Conservation (phyloP, 2,797 vertebrate species). For the Gymnopithys bicolor region DNA sequence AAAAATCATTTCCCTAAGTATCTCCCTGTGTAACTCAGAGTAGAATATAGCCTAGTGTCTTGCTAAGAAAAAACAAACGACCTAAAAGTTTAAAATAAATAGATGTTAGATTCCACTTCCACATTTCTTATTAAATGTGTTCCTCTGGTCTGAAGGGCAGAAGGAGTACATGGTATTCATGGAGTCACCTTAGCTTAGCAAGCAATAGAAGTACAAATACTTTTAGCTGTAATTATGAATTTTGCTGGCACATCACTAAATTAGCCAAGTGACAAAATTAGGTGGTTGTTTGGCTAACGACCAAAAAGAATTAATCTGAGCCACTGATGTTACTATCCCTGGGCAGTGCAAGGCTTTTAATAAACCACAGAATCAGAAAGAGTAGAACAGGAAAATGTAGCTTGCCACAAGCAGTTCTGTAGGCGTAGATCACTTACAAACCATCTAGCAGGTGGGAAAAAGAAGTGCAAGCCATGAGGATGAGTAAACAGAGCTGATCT, state of each 20-base stretch:
- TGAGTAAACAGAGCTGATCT: not conserved
- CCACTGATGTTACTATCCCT: constrained; percentile 24
- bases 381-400: not conserved
- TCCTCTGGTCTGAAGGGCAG: not conserved
- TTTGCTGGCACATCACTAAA: constrained; percentile 57
- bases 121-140: not conserved
- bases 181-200: constrained; percentile 46
- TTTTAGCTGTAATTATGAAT: constrained; percentile 51
- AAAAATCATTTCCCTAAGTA: not conserved
- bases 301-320: constrained; percentile 59
- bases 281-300: constrained; percentile 39
- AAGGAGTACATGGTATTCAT: not conserved
- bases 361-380: constrained; percentile 30
- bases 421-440: constrained; percentile 9
- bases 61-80: not conserved
- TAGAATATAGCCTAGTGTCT: not conserved
- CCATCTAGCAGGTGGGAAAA: constrained; percentile 11
- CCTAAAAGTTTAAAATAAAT: not conserved
- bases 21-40: not conserved
- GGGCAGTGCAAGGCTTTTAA: constrained; percentile 40
- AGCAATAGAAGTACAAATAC: constrained; percentile 9
- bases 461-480: not conserved
- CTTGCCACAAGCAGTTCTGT: constrained; percentile 7
- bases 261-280: constrained; percentile 66
- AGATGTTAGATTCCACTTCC: not conserved